Conservation (phyloP, 64 coral and sea anemone species). For the Dendronephthya gigantea region DNA sequence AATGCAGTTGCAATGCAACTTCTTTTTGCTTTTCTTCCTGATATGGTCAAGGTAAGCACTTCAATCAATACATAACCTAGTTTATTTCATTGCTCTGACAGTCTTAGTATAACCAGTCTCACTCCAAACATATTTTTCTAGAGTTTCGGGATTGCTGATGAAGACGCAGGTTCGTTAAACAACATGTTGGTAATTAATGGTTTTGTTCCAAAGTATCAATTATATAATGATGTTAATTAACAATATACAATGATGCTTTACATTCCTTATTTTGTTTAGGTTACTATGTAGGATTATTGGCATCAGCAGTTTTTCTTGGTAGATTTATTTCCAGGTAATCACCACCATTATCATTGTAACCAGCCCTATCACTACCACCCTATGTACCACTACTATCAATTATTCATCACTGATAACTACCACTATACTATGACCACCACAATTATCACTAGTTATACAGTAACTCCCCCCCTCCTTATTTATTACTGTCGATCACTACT, state of each 20-base stretch:
- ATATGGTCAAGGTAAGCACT: conserved; percentile 51
- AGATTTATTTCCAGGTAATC: conserved; percentile 34
- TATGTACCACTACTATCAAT: too few relatives aligned
- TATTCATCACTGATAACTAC: too few relatives aligned
- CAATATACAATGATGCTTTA: not conserved
- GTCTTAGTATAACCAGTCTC: not conserved
- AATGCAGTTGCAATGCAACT: conserved; percentile 35
- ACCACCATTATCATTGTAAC: not conserved
- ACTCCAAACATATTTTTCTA: not conserved
- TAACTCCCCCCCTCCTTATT: too few relatives aligned
- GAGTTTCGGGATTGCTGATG: conserved; percentile 55
- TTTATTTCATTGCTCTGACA: not conserved
- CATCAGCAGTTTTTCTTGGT: conserved; percentile 50
- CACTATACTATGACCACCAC: too few relatives aligned
- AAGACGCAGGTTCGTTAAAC: conserved; percentile 43
- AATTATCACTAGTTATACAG: too few relatives aligned
- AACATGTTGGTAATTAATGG: too few relatives aligned
- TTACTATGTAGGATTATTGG: conserved; percentile 54
- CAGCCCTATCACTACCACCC: too few relatives aligned
- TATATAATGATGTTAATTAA: not conserved
- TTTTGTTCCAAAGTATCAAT: not conserved
- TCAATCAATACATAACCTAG: not conserved
- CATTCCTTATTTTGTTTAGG: conserved; percentile 18
- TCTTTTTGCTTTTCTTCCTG: conserved; percentile 57
- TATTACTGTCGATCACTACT: too few relatives aligned